Base-by-base conservation (phyloP, 2,888 invertebrate genomes). In the Phengaris alcon region DNA sequence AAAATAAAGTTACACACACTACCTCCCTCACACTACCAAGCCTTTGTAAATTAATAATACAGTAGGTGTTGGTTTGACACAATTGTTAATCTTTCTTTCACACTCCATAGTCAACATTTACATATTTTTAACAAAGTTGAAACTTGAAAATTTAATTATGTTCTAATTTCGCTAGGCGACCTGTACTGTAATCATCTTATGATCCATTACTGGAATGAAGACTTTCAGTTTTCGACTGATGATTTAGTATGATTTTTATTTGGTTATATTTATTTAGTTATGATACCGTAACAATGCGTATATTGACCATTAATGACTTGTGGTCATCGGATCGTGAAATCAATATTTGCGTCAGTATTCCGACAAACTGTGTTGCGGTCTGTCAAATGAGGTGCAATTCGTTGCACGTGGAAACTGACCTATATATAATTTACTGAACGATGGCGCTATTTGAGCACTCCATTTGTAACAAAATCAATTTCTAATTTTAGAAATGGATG, bases 321-420 rank as follows among this genome's bases (percentile, higher is more conserved):
- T 76, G 64, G 64, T 57, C 59, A 68, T 73, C 54, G 74, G 54
- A 59, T 75, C 48, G 46, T 75, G 55, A 76, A 75, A 77, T 82
- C 81, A 83, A 85, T 84, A 84, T 85, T 83, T 85, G 83, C 81
- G 80, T 77, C 78, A 82, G 85, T 84, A 82, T 83, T 80, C 80
- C 82, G 81, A 83, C 83, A 81, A 80, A 82, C 83, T 86, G 89
- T 87, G 87, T 86, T 84, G 87, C 83, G 88, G 87, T 87, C 83
- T 85, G 86, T 86, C 81, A 81, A 82, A 85, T 84, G 85, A 85
- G 83, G 80, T 83, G 84, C 87, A 86, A 88, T 90, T 87, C 88
- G 83, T 87, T 86, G 86, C 73, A 59, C 68, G 57, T 48, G 55
- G 68, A 35, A 55, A 55, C 68, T 68, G 68, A 55, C 74, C 74